Evolutionary conservation across 2,888 invertebrate species (phyloP), one percentile per base, ranked within the genome.

Genomic region (Pseudanteris insignis): DNA sequence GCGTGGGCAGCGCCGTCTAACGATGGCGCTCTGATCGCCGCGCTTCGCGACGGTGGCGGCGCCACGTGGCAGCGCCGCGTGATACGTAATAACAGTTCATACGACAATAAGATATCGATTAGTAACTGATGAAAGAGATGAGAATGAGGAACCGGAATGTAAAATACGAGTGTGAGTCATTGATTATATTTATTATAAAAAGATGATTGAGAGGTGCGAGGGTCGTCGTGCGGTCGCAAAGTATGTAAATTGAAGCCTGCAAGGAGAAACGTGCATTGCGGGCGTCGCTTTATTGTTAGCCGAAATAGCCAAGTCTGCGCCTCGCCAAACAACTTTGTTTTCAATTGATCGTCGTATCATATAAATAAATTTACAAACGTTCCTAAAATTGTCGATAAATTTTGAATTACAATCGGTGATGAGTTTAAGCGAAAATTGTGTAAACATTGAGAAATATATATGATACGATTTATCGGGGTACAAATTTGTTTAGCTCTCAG

Each of bases 81-180:
- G 51, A 53, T 44, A 63, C 50, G 64, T 68, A 59, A 64, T 66
- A 72, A 75, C 75, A 75, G 79, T 79, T 79, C 74, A 77, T 77
- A 78, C 79, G 79, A 79, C 79, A 79, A 79, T 79, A 79, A 79
- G 74, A 75, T 79, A 79, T 77, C 70, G 77, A 77, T 78, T 79
- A 79, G 75, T 77, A 75, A 72, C 74, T 68, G 70, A 68, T 68
- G 70, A 61, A 51, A 61, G 50, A 44, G 33, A 43, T 34, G 47
- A 40, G 48, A 44, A 48, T 44, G 37, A 36, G 36, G 38, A 41
- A 50, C 38, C 44, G 70, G 69, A 72, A 77, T 79, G 78, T 79
- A 78, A 78, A 72, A 77, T 78, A 79, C 71, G 74, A 78, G 74
- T 76, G 74, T 72, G 77, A 78, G 72, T 71, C 73, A 75, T 74